phyloP scores from a whole-genome alignment of 2,888 invertebrate genomes.

The Heliconius cydno region DNA sequence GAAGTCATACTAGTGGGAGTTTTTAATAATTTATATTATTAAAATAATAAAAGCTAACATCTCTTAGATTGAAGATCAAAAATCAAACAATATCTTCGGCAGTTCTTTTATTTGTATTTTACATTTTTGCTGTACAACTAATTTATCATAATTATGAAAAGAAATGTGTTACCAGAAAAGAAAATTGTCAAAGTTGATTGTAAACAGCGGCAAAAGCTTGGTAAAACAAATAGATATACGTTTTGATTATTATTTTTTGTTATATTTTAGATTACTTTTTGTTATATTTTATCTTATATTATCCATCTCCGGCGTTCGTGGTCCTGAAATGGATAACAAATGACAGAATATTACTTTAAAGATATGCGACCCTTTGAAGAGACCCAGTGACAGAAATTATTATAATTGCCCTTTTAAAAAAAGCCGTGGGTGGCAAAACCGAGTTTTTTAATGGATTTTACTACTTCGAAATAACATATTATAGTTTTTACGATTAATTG shows the following conservation, averaged over 20 bases:
- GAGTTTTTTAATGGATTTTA: neutral
- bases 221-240: slow-evolving; percentile 61
- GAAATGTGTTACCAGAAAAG: slow-evolving; percentile 59
- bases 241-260: slow-evolving; percentile 50
- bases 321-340: too few species aligned
- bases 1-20: neutral
- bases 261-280: neutral
- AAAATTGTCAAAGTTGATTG: slow-evolving; percentile 65
- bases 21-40: neutral
- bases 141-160: slow-evolving; percentile 65
- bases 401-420: neutral
- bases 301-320: too few species aligned
- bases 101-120: too few species aligned
- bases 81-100: too few species aligned
- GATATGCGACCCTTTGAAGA: neutral
- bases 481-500: slow-evolving; percentile 7
- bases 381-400: neutral
- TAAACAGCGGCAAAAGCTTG: slow-evolving; percentile 65
- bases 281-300: too few species aligned
- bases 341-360: too few species aligned
- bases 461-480: neutral
- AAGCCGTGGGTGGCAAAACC: neutral
- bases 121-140: slow-evolving; percentile 57
- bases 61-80: too few species aligned
- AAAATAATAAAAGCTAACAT: too few species aligned